Percentiles rank a stretch among this genome's conserved stretches.
Evolutionary conservation across 1,140 invertebrate genomes (phyloP).

Genomic region (Pachyrhynchus sulphureomaculatus): DNA sequence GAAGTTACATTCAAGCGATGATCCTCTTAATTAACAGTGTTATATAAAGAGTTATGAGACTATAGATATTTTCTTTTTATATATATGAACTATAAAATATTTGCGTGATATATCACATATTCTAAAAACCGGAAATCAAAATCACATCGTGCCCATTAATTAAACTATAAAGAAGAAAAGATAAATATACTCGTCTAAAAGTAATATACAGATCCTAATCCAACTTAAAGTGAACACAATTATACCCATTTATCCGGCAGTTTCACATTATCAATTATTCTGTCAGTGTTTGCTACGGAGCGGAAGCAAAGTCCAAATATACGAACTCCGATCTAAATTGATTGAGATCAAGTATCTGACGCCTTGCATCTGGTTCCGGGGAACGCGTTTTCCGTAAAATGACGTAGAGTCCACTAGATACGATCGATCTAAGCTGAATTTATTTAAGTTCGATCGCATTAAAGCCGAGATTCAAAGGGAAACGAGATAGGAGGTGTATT

Average conservation of each 20-base stretch:
- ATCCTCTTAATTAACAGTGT: too few species aligned
- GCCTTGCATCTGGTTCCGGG: constrained; percentile 10
- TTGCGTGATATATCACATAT: too few species aligned
- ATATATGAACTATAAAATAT: too few species aligned
- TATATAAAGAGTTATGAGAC: too few species aligned
- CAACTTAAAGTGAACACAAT: constrained; percentile 9
- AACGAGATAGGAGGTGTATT: too few species aligned
- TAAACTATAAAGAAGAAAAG: too few species aligned
- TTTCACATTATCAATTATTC: constrained; percentile 22
- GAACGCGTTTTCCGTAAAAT: not conserved
- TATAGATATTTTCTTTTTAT: too few species aligned
- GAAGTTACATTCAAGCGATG: too few species aligned
- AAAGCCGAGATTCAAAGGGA: too few species aligned
- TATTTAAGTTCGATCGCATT: not conserved
- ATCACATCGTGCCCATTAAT: too few species aligned
- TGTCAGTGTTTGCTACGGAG: constrained; percentile 9
- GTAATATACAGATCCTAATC: not conserved
- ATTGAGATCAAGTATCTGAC: constrained; percentile 26
- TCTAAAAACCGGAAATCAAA: too few species aligned
- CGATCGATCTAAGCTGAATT: not conserved
- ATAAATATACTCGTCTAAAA: too few species aligned
- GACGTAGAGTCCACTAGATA: not conserved
- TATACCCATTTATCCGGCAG: constrained; percentile 10
- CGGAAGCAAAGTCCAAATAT: constrained; percentile 19
- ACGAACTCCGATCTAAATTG: constrained; percentile 23